Evolutionary conservation across 2,888 invertebrate genomes (phyloP), one percentile per base, ranked within the genome.

Genomic region (Branchipolynoe longqiensis): DNA sequence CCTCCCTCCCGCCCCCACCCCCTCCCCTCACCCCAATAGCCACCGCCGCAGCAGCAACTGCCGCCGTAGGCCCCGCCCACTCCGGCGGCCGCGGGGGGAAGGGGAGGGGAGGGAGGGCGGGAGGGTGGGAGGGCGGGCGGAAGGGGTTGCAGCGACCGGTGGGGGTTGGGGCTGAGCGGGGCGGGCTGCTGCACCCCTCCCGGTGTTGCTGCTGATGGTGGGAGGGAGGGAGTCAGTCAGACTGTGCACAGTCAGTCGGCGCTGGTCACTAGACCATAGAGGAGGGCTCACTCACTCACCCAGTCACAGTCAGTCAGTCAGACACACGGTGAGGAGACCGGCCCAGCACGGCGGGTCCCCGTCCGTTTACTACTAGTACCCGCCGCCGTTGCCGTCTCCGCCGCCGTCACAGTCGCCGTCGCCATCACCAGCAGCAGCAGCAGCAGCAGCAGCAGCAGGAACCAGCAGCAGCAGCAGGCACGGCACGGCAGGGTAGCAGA

Each of bases 191-290:
- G 69, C 6, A 69, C 36, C 69, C 33, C 36, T 33, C 36, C 18
- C 38, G 69, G 36, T 69, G 78, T 31, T 33, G 69, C 18, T 69
- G 69, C 69, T 69, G 78, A 54, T 78, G 78, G 28, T 40, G n/a
- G 48, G 25, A 25, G 78, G 78, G 8, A 48, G 78, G 22, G 38
- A 73, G 73, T 78, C 78, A 78, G 78, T 78, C 78, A 78, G 22
- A 28, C 28, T 8, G 48, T 25, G 38, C 2, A 48, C 78, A 69
- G 69, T 38, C 69, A 36, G 69, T 38, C 36, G 41, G 78, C 78
- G 41, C 54, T 78, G 54, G 48, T 25, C 78, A 78, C 28, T 31
- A 78, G 78, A 78, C 41, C 78, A 54, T 78, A 78, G 78, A 78
- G 40, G n/a, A 73, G 28, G 33, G n/a, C 69, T 69, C 69, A 33